phyloP scores from a whole-genome alignment of 2,888 invertebrate genomes.

The Leptinotarsa haldemani region DNA sequence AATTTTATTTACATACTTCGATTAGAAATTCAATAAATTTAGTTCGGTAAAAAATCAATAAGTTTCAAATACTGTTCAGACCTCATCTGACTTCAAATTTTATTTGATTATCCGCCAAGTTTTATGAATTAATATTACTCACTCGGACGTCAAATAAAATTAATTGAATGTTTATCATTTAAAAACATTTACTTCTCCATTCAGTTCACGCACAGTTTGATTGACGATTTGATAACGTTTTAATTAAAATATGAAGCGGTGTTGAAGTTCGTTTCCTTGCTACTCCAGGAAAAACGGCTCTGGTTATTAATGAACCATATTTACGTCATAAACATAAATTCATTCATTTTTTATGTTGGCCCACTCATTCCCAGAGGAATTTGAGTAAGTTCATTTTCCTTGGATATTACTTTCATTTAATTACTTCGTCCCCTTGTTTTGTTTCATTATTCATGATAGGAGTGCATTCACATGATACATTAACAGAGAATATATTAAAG shows the following conservation, averaged over 20 bases:
- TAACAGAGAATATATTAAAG: no score
- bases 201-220: background rate
- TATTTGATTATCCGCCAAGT: background rate
- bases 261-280: background rate
- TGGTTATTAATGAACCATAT: conserved; percentile 1
- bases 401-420: background rate
- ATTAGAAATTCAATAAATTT: no score
- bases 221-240: conserved; percentile 7
- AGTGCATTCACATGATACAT: background rate
- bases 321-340: conserved; percentile 16
- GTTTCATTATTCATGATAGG: background rate
- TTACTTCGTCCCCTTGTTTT: background rate
- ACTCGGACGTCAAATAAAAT: background rate
- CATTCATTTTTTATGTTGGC: background rate
- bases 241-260: conserved; percentile 2
- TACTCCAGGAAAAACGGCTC: background rate
- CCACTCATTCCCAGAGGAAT: background rate
- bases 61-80: no score
- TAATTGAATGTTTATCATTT: conserved; percentile 32
- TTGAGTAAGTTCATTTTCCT: background rate
- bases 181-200: conserved; percentile 32
- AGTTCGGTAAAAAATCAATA: no score
- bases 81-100: background rate
- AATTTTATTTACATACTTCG: no score
- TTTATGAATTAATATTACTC: background rate